phyloP scores from a whole-genome alignment of 2,888 invertebrate genomes.

The Gryllus longicercus region DNA sequence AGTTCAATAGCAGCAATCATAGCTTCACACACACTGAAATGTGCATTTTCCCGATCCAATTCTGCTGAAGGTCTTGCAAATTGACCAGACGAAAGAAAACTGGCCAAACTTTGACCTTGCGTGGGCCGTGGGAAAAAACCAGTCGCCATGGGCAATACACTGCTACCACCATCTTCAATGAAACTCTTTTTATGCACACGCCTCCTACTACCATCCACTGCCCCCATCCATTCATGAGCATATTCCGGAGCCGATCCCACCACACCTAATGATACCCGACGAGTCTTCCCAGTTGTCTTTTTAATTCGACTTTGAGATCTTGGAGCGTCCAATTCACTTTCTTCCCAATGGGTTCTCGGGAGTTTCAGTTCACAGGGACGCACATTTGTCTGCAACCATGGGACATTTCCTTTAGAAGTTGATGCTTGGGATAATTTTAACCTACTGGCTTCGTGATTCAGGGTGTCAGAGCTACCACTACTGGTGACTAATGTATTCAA shows the following conservation, averaged over 20 bases:
- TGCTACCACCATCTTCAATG: conserved; percentile 58
- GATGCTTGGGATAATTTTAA: conserved; percentile 24
- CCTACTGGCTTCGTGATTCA: conserved; percentile 39
- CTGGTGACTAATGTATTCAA: conserved; percentile 24
- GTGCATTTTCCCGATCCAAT: conserved; percentile 79
- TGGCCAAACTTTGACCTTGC: conserved; percentile 68
- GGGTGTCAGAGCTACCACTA: conserved; percentile 42
- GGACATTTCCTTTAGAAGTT: not conserved
- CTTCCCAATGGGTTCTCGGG: conserved; percentile 29
- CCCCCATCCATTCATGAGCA: conserved; percentile 29
- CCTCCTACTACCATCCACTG: conserved; percentile 51
- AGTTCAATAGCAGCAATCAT: conserved; percentile 79
- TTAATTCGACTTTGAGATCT: not conserved
- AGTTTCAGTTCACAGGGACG: conserved; percentile 35
- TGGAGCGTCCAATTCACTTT: not conserved
- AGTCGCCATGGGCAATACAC: conserved; percentile 58
- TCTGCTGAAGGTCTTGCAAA: conserved; percentile 69
- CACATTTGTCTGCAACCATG: not conserved
- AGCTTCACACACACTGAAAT: conserved; percentile 79
- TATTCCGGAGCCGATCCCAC: conserved; percentile 37
- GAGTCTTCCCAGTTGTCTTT: not conserved
- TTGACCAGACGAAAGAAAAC: conserved; percentile 68
- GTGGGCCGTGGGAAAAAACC: conserved; percentile 60
- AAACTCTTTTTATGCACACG: conserved; percentile 55
- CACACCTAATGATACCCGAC: conserved; percentile 23